phyloP scores from a whole-genome alignment of 2,888 invertebrate genomes.

The Dimorphilus gyrociliatus region DNA sequence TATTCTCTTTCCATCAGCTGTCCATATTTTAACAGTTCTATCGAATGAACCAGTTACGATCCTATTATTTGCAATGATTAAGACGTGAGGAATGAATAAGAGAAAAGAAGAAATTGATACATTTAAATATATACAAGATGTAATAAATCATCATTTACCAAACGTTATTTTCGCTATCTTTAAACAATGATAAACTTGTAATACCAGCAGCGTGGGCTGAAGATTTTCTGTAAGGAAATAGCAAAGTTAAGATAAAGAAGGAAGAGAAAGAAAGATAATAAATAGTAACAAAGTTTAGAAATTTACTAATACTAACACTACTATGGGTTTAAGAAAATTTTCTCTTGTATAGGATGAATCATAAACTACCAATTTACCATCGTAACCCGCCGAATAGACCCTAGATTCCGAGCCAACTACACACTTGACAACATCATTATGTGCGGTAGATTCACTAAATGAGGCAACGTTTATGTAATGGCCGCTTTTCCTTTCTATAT shows the following conservation, averaged over 20 bases:
- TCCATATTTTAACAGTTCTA: slow-evolving; percentile 36
- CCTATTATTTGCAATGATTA: slow-evolving; percentile 19
- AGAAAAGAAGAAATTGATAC: too few species aligned
- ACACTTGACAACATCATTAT: slow-evolving; percentile 31
- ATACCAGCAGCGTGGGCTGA: slow-evolving; percentile 36
- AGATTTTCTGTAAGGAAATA: slow-evolving; percentile 16
- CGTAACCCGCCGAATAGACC: slow-evolving; percentile 35
- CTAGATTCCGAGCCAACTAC: slow-evolving; percentile 31
- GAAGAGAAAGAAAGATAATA: slow-evolving; percentile 1
- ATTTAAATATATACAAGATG: neutral
- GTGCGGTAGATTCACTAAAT: slow-evolving; percentile 22
- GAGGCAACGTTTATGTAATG: slow-evolving; percentile 23
- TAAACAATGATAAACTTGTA: slow-evolving; percentile 27
- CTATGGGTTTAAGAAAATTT: slow-evolving; percentile 20
- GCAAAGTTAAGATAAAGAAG: slow-evolving; percentile 1
- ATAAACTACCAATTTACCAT: slow-evolving; percentile 32
- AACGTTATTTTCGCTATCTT: slow-evolving; percentile 32
- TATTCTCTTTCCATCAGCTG: slow-evolving; percentile 32
- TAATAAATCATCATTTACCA: slow-evolving; percentile 16
- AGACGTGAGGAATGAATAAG: too few species aligned
- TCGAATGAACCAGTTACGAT: slow-evolving; percentile 36
- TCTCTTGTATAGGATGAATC: slow-evolving; percentile 34
- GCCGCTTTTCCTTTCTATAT: slow-evolving; percentile 25
- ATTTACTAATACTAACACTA: slow-evolving; percentile 17
- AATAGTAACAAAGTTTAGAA: too few species aligned